Evolutionary conservation across 2,888 invertebrate species (phyloP).

Genomic region (Mythimna pallens): DNA sequence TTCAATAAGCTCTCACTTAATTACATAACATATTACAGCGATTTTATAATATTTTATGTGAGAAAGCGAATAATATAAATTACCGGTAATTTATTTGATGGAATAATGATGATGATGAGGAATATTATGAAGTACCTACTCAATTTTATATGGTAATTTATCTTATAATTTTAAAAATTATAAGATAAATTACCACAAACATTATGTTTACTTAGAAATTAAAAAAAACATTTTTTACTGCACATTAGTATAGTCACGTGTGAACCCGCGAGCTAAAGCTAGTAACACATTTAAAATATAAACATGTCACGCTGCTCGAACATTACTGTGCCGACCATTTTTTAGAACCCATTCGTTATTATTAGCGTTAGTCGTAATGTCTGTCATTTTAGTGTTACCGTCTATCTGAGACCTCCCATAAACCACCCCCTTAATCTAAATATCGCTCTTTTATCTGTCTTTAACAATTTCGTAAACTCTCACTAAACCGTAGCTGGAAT

Average conservation of each 20-base stretch:
- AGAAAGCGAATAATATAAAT: slow-evolving; percentile 56
- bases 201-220: slow-evolving; percentile 17
- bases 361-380: slow-evolving; percentile 83
- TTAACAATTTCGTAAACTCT: slow-evolving; percentile 90
- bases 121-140: slow-evolving; percentile 38
- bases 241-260: slow-evolving; percentile 15
- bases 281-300: slow-evolving; percentile 55
- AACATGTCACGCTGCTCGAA: slow-evolving; percentile 54
- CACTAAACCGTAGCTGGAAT: slow-evolving; percentile 88
- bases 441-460: slow-evolving; percentile 89
- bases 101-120: slow-evolving; percentile 56
- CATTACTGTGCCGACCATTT: slow-evolving; percentile 66
- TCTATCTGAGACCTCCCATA: slow-evolving; percentile 82
- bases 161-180: slow-evolving; percentile 36
- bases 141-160: slow-evolving; percentile 34
- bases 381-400: slow-evolving; percentile 81
- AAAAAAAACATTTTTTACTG: slow-evolving; percentile 20
- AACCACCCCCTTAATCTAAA: slow-evolving; percentile 87
- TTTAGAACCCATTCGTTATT: slow-evolving; percentile 80
- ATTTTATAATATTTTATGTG: slow-evolving; percentile 46
- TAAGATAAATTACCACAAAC: too few species aligned
- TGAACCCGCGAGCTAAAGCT: slow-evolving; percentile 27
- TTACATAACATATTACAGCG: slow-evolving; percentile 45
- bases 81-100: slow-evolving; percentile 51
- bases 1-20: slow-evolving; percentile 51